Percentiles rank a stretch among this genome's conserved stretches.
phyloP scores from a whole-genome alignment of 2,888 invertebrate genomes.

The Anoncus sp. region DNA sequence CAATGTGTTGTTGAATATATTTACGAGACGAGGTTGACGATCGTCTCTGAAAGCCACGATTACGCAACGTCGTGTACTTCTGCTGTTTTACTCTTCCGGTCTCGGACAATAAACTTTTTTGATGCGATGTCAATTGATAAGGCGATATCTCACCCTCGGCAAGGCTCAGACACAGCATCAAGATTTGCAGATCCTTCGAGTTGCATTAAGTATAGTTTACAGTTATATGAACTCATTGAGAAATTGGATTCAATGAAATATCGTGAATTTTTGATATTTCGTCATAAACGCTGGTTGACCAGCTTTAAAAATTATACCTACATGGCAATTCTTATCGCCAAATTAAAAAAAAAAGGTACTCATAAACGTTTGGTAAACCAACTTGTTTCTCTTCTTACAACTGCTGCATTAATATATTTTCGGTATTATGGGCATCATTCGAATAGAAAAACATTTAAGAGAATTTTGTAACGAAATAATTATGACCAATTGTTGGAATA shows the following conservation, averaged over 20 bases:
- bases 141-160: constrained; percentile 87
- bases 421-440: too few relatives aligned
- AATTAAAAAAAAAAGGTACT: neutral
- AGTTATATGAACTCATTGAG: neutral
- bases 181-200: constrained; percentile 85
- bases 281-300: constrained; percentile 1
- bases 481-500: too few relatives aligned
- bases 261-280: constrained; percentile 11
- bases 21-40: constrained; percentile 71
- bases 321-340: too few relatives aligned
- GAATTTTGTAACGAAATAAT: too few relatives aligned
- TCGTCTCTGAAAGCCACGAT: constrained; percentile 72
- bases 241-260: neutral
- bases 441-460: too few relatives aligned
- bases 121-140: constrained; percentile 87
- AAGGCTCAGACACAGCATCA: constrained; percentile 86
- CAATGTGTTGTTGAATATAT: constrained; percentile 29
- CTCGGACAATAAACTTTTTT: constrained; percentile 85
- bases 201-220: neutral
- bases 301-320: too few relatives aligned
- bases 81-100: constrained; percentile 66
- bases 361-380: neutral
- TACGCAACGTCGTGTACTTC: constrained; percentile 71
- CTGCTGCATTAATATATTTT: too few relatives aligned
- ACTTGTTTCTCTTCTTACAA: too few relatives aligned